A percentile compares a stretch with the other conserved stretches of the same genome.
Evolutionary conservation across 2,113 vertebrate species (phyloP).

Genomic region (Mustelus asterias): DNA sequence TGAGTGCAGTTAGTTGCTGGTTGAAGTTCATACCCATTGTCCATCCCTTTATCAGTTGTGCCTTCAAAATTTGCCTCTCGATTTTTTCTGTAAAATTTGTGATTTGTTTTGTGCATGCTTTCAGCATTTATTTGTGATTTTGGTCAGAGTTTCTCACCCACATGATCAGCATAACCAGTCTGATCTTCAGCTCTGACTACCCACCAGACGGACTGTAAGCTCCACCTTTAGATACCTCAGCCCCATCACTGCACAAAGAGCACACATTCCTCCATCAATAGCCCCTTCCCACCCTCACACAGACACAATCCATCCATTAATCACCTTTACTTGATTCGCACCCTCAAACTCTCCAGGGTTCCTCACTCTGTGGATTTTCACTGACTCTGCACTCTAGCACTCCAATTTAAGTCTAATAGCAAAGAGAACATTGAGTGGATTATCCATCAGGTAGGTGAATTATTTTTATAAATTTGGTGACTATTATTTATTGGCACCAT

Average conservation of each 20-base stretch:
- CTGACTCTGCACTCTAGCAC: no score
- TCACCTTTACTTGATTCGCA: no score
- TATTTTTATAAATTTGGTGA: not conserved
- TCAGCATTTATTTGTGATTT: not conserved
- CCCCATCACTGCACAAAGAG: no score
- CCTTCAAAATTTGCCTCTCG: constrained; percentile 52
- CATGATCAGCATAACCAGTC: no score
- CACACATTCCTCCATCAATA: no score
- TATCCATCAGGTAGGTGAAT: not conserved
- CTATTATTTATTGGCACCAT: not conserved
- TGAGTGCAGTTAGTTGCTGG: not conserved
- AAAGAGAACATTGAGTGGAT: not conserved
- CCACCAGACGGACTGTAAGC: not conserved
- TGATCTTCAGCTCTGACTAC: no score
- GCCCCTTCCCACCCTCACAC: not conserved
- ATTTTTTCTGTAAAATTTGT: constrained; percentile 35
- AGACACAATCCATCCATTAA: not conserved
- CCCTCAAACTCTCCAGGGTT: not conserved
- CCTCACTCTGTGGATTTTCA: no score
- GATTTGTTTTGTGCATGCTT: constrained; percentile 16
- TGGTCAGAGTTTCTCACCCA: not conserved
- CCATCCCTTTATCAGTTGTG: constrained; percentile 53
- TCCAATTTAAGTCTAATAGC: not conserved
- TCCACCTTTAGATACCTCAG: no score
- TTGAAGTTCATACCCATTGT: not conserved